Conservation (phyloP, 2,888 invertebrate species). For the Gymnocheta viridis region DNA sequence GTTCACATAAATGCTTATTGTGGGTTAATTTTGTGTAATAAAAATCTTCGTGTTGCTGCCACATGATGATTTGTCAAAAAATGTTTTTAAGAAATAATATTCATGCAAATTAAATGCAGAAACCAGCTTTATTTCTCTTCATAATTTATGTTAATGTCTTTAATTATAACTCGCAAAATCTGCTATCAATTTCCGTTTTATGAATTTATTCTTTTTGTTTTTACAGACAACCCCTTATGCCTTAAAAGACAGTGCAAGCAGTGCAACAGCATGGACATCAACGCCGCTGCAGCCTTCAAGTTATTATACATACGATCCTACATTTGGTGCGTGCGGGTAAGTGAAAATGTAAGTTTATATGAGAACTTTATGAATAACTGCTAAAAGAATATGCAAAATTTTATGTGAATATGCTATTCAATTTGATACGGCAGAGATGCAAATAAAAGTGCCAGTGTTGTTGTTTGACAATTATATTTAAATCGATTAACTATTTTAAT, state of each 20-base stretch:
- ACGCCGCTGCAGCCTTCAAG: conserved; percentile 95
- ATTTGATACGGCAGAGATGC: background rate
- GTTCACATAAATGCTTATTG: conserved; percentile 66
- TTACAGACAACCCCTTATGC: conserved; percentile 95
- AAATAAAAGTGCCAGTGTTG: background rate
- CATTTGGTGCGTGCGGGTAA: conserved; percentile 94
- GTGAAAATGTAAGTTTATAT: conserved; percentile 80
- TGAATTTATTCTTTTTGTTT: background rate
- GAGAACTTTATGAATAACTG: background rate
- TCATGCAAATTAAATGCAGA: conserved; percentile 50
- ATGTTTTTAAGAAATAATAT: conserved; percentile 31
- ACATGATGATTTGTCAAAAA: conserved; percentile 64
- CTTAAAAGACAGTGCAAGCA: conserved; percentile 90
- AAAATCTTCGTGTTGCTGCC: conserved; percentile 58
- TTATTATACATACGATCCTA: conserved; percentile 96
- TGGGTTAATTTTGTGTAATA: conserved; percentile 56
- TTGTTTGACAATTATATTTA: background rate
- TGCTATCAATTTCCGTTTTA: conserved; percentile 36
- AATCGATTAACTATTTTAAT: background rate
- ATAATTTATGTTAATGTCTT: conserved; percentile 48
- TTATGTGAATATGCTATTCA: background rate
- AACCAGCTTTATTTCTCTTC: conserved; percentile 7
- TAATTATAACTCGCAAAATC: conserved; percentile 38
- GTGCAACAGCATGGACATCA: conserved; percentile 95
- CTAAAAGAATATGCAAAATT: background rate